Evolutionary conservation across 2,113 vertebrate genomes (phyloP), one percentile per base, ranked within the genome.

Genomic region (Aspiorhynchus laticeps): DNA sequence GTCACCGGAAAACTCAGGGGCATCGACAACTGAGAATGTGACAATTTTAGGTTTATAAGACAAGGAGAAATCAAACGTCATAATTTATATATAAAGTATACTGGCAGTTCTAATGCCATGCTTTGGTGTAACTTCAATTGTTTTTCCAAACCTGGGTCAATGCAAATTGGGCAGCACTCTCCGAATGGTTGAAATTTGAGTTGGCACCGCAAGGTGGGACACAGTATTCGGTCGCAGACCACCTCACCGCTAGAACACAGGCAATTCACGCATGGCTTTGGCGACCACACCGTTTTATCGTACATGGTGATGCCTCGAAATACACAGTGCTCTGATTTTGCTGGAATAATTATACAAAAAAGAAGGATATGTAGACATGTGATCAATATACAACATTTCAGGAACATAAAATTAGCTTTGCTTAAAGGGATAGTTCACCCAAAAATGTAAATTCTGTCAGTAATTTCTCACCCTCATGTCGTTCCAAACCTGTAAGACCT

Each of bases 131-230:
- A 15, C 5, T n/a, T 61, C 4, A 63, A 0, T 4, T 21, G 31
- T 28, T 46, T 74, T 75, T 89, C 90, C 90, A 3, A 97, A 98
- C 98, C 97, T 87, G 89, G 84, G 15, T 97, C 93, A 83, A 93
- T 94, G 90, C 97, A 98, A 93, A 96, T 92, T 0, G 97, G 97
- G 90, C 98, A 99, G 94, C 98, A 99, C 91, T 97, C 94, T 91
- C 97, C 97, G n/a, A 85, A 85, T 0, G 94, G 95, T 80, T 71
- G 94, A 73, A 93, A 73, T 1, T 95, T 94, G 7, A 90, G 82
- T 28, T 91, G 91, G 85, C 98, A 99, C 4, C 51, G 88, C 80
- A 91, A 86, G 31, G 77, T 83, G 12, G 93, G 95, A 83, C 97
- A 99, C 69, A 84, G 85, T 81, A 94, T 84, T 88, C 97, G 93